Conservation (phyloP, 2,797 vertebrate genomes). For the Mycteria americana region DNA sequence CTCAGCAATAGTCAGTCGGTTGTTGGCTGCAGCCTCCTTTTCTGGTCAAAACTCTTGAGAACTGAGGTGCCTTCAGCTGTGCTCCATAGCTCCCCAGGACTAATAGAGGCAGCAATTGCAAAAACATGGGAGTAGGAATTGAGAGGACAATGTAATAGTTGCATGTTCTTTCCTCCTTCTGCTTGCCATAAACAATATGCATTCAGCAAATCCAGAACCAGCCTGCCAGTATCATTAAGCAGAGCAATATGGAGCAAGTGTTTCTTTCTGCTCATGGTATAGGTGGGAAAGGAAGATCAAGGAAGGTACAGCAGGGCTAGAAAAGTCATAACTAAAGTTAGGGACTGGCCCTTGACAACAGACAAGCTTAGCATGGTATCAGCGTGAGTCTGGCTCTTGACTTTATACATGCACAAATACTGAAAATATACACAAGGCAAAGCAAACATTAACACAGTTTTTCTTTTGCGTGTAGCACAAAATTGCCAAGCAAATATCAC, state of each 20-base stretch:
- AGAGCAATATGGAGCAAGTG: neutral
- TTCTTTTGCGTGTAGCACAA: neutral
- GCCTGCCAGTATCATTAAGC: neutral
- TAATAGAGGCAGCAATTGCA: neutral
- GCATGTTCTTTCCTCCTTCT: neutral
- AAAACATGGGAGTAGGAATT: neutral
- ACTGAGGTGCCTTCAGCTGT: neutral
- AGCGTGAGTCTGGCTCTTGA: neutral
- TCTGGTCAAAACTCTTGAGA: neutral
- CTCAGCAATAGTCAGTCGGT: neutral
- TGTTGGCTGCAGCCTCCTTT: neutral
- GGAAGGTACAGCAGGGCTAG: neutral
- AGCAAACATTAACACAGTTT: neutral
- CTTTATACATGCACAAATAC: neutral
- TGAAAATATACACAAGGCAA: neutral
- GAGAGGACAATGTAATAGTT: neutral
- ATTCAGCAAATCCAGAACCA: neutral
- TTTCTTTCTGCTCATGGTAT: neutral
- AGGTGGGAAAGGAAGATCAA: neutral
- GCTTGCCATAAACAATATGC: neutral
- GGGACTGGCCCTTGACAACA: neutral
- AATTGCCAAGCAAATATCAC: neutral
- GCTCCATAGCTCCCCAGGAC: neutral
- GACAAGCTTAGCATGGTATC: neutral
- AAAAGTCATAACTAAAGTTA: neutral